Evolutionary conservation across 2,888 invertebrate genomes (phyloP).

Genomic region (Xestia c-nigrum): DNA sequence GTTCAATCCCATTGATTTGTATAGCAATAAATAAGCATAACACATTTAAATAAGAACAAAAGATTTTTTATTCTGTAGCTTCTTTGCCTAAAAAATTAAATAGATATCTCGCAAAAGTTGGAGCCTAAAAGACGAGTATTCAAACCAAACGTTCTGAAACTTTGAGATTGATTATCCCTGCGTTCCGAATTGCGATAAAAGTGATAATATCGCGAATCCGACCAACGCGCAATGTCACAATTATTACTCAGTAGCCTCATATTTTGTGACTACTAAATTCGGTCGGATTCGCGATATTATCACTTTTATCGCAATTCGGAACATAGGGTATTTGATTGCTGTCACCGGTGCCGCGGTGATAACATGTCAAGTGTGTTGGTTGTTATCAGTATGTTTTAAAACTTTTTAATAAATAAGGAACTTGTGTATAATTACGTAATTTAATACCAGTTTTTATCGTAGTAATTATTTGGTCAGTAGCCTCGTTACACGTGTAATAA

Average conservation of each 20-base stretch:
- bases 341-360: constrained; percentile 25
- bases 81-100: not conserved
- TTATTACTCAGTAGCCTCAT: no score
- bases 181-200: no score
- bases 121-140: constrained; percentile 15
- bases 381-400: constrained; percentile 25
- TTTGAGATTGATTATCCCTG: no score
- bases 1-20: not conserved
- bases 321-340: constrained; percentile 4
- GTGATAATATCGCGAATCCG: no score
- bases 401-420: constrained; percentile 10
- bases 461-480: constrained; percentile 24
- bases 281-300: no score
- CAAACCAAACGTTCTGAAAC: constrained; percentile 9
- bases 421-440: constrained; percentile 36
- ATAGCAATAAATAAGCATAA: constrained; percentile 48
- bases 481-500: constrained; percentile 22
- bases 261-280: no score
- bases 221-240: no score
- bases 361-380: not conserved
- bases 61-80: not conserved
- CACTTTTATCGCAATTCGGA: no score
- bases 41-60: not conserved
- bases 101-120: not conserved
- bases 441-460: not conserved